Evolutionary conservation across 2,797 vertebrate species (phyloP), one percentile per base, ranked within the genome.

Genomic region (Enoplosus armatus): DNA sequence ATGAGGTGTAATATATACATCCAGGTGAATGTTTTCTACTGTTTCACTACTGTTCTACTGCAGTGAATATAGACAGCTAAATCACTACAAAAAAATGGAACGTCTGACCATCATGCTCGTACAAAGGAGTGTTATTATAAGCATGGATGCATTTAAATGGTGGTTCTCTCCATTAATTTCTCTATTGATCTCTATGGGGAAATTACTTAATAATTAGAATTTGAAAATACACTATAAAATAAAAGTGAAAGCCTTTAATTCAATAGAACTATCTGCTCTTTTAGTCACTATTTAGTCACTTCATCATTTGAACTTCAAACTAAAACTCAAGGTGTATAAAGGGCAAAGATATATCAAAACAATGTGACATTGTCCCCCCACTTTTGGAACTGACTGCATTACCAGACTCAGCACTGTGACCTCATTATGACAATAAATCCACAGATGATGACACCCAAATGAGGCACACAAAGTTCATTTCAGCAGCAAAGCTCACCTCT

Each of bases 371-470:
- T 68, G 71, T 84, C 61, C 53, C 35, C 48, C 20, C 61, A 66
- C 51, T 61, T 70, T 47, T 71, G 9, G 31, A 88, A 80, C 60
- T 78, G 35, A 5, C 35, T 72, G 72, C 75, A 70, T 72, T 62
- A 66, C 29, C 68, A 62, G 20, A 72, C 61, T 26, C 64, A 39
- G 64, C 60, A 47, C 61, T 72, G 76, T 86, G 85, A 90, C 85
- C 88, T 87, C 83, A 87, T 91, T 89, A 89, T 69, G 79, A 71
- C 80, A 61, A 84, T 88, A 89, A 89, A 87, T 86, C 80, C 12
- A 58, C 48, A 24, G 68, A 80, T 67, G 66, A 90, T 75, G 68
- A 53, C 77, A 65, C 37, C 47, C 54, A 84, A 86, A 89, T 58
- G 86, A 87, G 79, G 68, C 64, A 47, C 59, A 60, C 68, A 75